Evolutionary conservation across 2,888 invertebrate species (phyloP).

Genomic region (Rugalucina vietnamica): DNA sequence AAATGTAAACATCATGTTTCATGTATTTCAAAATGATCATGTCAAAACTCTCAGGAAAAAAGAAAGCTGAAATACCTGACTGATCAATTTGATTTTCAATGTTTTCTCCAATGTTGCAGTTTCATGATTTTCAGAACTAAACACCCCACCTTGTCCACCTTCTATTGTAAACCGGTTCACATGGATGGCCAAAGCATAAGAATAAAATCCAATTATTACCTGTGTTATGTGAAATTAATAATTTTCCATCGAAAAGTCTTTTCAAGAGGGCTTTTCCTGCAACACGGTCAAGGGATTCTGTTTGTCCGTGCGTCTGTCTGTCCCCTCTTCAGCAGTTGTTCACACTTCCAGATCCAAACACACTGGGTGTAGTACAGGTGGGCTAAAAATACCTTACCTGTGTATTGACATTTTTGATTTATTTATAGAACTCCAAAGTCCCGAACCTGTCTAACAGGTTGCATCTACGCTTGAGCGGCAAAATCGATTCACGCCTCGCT

Average conservation of each 20-base stretch:
- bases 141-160: constrained; percentile 52
- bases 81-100: no score
- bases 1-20: no score
- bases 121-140: no score
- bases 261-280: neutral
- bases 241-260: neutral
- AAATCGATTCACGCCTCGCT: constrained; percentile 36
- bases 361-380: constrained; percentile 60
- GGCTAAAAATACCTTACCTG: constrained; percentile 57
- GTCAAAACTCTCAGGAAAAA: no score
- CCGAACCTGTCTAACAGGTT: constrained; percentile 62
- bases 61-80: no score
- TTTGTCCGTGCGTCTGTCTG: constrained; percentile 45
- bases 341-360: constrained; percentile 1
- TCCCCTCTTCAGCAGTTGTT: neutral
- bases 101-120: no score
- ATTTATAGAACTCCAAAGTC: constrained; percentile 45
- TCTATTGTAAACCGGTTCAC: constrained; percentile 49
- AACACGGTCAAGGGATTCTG: neutral
- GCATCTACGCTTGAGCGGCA: constrained; percentile 26
- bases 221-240: neutral
- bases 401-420: constrained; percentile 56
- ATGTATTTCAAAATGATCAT: no score
- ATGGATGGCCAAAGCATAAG: neutral
- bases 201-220: neutral